Evolutionary conservation across 53 echinoderm and acorn worm genomes (phyloP).

Genomic region (Actinopyga echinites): DNA sequence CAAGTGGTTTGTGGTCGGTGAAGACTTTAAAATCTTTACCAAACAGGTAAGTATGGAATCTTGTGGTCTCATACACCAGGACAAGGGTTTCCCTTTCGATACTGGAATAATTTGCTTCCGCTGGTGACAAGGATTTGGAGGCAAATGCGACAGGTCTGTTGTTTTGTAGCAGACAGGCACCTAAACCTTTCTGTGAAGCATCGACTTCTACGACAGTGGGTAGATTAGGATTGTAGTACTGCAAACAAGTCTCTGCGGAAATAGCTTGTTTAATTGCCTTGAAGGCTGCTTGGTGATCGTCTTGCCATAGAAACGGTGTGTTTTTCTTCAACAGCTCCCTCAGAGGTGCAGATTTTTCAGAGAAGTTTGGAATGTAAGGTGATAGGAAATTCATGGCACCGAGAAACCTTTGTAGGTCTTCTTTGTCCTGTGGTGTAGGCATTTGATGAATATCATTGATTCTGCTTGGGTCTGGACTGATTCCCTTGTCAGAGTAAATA

Average conservation of each 20-base stretch:
- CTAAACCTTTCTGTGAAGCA: no score
- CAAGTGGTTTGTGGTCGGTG: conserved; percentile 69
- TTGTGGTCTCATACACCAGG: conserved; percentile 52
- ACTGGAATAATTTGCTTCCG: conserved; percentile 68
- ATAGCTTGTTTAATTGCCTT: not conserved
- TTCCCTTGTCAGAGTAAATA: not conserved
- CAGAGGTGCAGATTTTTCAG: conserved; percentile 32
- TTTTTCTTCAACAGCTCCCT: conserved; percentile 35
- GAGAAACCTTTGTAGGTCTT: conserved; percentile 48
- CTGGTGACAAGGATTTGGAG: conserved; percentile 54
- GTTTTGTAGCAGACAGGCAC: conserved; percentile 43
- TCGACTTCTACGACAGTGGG: no score
- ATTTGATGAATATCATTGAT: conserved; percentile 46
- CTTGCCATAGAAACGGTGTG: conserved; percentile 50
- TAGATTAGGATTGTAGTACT: conserved; percentile 48
- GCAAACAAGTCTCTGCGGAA: conserved; percentile 23
- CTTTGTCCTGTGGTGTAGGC: conserved; percentile 54
- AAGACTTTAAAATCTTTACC: conserved; percentile 55
- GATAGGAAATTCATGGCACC: conserved; percentile 46
- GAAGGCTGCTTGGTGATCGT: conserved; percentile 49
- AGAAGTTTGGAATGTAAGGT: conserved; percentile 21
- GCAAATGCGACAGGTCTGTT: conserved; percentile 60
- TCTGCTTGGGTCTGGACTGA: conserved; percentile 41
- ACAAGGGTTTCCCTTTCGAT: conserved; percentile 65
- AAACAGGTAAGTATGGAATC: conserved; percentile 66